These are phyloP conservation scores for Coelinius sp. DNA, from an alignment of 2,888 invertebrate genomes.

Conservation along the genomic window DNA sequence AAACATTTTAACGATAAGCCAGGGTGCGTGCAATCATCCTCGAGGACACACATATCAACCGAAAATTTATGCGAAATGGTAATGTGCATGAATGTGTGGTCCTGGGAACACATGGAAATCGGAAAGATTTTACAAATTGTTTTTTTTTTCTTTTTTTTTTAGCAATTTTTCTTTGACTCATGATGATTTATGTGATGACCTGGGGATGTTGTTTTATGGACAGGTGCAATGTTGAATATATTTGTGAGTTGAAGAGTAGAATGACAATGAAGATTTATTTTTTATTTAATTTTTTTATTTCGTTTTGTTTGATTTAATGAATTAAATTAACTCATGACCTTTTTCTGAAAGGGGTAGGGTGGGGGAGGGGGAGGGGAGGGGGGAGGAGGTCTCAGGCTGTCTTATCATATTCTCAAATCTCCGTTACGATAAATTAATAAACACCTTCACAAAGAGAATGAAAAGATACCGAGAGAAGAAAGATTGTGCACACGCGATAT, in stretches of 20 bases:
- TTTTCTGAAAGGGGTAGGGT: too few relatives aligned
- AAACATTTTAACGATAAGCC: conserved; percentile 67
- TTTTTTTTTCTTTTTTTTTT: background rate
- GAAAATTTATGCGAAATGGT: conserved; percentile 46
- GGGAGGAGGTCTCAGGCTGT: too few relatives aligned
- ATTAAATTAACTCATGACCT: too few relatives aligned
- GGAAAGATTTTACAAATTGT: background rate
- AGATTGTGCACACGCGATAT: conserved; percentile 60
- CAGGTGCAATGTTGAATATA: background rate
- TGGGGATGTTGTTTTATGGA: background rate
- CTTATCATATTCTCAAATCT: background rate
- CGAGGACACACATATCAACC: conserved; percentile 37
- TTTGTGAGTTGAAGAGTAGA: background rate
- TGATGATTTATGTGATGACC: background rate
- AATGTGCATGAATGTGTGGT: conserved; percentile 40
- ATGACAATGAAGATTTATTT: background rate
- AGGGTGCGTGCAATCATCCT: conserved; percentile 43
- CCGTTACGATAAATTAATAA: conserved; percentile 14
- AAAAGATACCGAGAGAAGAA: background rate
- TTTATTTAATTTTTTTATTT: too few relatives aligned
- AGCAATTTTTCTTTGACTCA: background rate
- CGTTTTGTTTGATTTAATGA: too few relatives aligned
- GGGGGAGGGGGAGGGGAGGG: too few relatives aligned
- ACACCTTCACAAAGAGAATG: background rate
- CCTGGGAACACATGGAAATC: conserved; percentile 33